Percentiles rank a stretch among this genome's conserved stretches.
phyloP scores from a whole-genome alignment of 2,888 invertebrate genomes.

The Busseola fusca region DNA sequence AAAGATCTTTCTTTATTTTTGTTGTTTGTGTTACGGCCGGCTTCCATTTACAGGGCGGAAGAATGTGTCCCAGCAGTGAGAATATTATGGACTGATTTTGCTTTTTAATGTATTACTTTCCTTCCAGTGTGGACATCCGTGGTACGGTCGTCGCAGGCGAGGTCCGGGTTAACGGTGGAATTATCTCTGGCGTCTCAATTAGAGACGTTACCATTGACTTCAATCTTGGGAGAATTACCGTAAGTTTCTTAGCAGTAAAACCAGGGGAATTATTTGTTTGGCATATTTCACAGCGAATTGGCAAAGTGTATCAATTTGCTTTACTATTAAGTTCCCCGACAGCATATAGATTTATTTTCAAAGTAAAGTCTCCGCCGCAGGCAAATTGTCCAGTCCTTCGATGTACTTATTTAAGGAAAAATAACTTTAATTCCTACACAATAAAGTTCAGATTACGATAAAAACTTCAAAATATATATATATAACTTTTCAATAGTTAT shows the following conservation, averaged over 20 bases:
- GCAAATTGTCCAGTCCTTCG: no score
- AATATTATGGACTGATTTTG: neutral
- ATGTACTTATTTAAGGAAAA: no score
- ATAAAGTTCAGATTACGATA: no score
- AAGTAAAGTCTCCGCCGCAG: no score
- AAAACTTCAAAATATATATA: no score
- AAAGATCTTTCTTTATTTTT: no score
- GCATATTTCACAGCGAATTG: neutral
- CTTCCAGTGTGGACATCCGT: constrained; percentile 53
- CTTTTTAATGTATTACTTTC: neutral
- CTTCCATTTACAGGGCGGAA: no score
- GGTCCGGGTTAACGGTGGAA: constrained; percentile 64
- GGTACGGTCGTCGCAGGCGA: constrained; percentile 63
- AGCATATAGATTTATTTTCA: neutral
- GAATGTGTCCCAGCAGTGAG: neutral
- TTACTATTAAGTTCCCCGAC: neutral
- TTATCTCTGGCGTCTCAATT: constrained; percentile 73
- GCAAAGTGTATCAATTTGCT: no score
- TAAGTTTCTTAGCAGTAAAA: constrained; percentile 52
- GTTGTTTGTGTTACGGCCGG: no score
- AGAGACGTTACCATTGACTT: constrained; percentile 65
- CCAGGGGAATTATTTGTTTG: neutral
- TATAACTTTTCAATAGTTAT: no score
- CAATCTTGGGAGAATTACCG: constrained; percentile 67
- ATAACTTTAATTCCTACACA: no score